Base-by-base conservation (phyloP, 2,113 vertebrate genomes). In the Urocynchramus pylzowi region DNA sequence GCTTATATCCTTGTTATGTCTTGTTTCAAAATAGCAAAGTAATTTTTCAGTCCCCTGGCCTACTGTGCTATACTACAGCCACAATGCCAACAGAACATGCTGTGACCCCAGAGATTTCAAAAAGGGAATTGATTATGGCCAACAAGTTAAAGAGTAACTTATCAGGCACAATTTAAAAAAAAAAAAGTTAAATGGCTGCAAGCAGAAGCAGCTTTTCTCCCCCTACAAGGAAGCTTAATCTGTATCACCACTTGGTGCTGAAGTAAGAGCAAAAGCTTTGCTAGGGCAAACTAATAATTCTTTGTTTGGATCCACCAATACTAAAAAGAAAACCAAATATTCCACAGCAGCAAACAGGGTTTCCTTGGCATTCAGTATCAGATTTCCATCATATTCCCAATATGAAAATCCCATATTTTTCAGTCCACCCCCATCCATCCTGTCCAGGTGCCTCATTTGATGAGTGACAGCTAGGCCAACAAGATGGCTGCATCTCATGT, bases 381-480 rank as follows among this genome's bases (percentile, higher is more conserved):
- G 23, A 44, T 79, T 85, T 37, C 30, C 24, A 78, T 17, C 35
- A 31, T 10, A 65, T 14, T 69, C 11, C 13, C 57, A 18, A 31
- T n/a, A 78, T 4, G 39, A 81, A 52, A 26, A 5, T 0, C 5
- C 12, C 1, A 0, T 27, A 27, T 49, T 77, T 88, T 89, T 74
- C 50, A 68, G 20, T 42, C 21, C 15, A 60, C 7, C 5, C 27
- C 5, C 22, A 64, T 26, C 39, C 57, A 75, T 26, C 21, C 33
- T 52, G 10, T 35, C 47, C 11, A 59, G 54, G 12, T 91, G 44
- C 24, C 70, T 47, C 44, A 35, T 10, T 8, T 52, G 47, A 75
- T 37, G 35, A 52, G 31, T 27, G 37, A 80, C 33, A 80, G 45
- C 50, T 10, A 31, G 7, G 23, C 17, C 81, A 92, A 28, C 7